phyloP scores from a whole-genome alignment of 2,888 invertebrate species.

The Ormyrus rosae region DNA sequence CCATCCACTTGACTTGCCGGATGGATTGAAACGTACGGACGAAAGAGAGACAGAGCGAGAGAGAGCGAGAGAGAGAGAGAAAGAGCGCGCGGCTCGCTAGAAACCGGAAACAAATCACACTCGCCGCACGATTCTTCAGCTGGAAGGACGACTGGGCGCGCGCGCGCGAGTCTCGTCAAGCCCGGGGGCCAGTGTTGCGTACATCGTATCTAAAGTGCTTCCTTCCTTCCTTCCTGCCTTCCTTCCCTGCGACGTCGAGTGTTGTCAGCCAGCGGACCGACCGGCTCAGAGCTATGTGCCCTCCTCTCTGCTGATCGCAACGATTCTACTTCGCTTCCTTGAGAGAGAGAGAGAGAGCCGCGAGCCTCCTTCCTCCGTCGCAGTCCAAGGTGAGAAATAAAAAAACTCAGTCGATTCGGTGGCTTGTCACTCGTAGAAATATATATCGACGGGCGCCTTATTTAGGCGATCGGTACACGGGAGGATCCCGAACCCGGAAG shows the following conservation, averaged over 20 bases:
- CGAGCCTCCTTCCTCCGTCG: too few relatives aligned
- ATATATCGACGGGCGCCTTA: too few relatives aligned
- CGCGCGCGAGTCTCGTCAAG: constrained; percentile 17
- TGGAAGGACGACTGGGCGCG: constrained; percentile 29
- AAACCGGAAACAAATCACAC: constrained; percentile 44
- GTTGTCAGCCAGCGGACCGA: too few relatives aligned
- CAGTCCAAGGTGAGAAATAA: too few relatives aligned
- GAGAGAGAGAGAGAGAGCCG: too few relatives aligned
- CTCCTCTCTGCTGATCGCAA: neutral
- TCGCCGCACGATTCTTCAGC: constrained; percentile 40
- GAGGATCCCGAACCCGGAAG: constrained; percentile 41
- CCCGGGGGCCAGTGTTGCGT: too few relatives aligned
- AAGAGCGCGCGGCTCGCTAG: constrained; percentile 8
- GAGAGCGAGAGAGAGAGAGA: constrained; percentile 24
- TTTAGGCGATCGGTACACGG: too few relatives aligned
- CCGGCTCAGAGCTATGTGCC: constrained; percentile 16
- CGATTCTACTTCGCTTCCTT: too few relatives aligned
- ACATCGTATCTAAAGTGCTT: too few relatives aligned
- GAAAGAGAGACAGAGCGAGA: neutral
- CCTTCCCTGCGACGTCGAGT: too few relatives aligned
- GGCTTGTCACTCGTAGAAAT: too few relatives aligned
- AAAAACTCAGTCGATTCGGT: too few relatives aligned
- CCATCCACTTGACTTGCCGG: constrained; percentile 74
- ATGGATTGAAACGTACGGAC: constrained; percentile 63
- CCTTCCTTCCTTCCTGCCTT: neutral